These are phyloP conservation scores for Dendrolimus kikuchii DNA, from an alignment of 1,140 invertebrate genomes.

Conservation along the genomic window DNA sequence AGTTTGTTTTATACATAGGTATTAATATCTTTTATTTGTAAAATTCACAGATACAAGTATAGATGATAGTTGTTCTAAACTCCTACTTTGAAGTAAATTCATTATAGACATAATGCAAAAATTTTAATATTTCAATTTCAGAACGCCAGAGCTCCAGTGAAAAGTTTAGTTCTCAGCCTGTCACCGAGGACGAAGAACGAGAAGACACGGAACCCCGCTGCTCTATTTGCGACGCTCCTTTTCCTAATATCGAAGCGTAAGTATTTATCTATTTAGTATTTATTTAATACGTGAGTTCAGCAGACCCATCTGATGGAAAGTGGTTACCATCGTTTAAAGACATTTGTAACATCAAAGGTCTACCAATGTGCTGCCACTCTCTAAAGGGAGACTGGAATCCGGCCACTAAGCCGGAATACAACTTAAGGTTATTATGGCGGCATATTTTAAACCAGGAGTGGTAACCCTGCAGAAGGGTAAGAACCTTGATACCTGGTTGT, in stretches of 20 bases:
- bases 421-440: no score
- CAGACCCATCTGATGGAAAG: no score
- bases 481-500: no score
- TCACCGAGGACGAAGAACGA: constrained; percentile 50
- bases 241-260: constrained; percentile 62
- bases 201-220: constrained; percentile 55
- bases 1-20: no score
- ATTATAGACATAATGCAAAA: background rate
- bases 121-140: constrained; percentile 25
- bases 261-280: constrained; percentile 17
- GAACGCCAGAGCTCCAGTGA: constrained; percentile 37
- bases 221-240: constrained; percentile 56
- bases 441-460: no score
- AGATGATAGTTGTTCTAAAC: no score
- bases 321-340: no score
- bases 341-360: no score
- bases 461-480: no score
- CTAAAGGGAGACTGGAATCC: no score
- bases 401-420: no score
- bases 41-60: background rate
- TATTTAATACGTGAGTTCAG: background rate
- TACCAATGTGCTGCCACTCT: no score
- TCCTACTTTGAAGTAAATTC: background rate
- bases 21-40: background rate
- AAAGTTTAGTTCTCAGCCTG: constrained; percentile 27